Evolutionary conservation across 2,113 vertebrate genomes (phyloP).

Genomic region (Delphinus delphis): DNA sequence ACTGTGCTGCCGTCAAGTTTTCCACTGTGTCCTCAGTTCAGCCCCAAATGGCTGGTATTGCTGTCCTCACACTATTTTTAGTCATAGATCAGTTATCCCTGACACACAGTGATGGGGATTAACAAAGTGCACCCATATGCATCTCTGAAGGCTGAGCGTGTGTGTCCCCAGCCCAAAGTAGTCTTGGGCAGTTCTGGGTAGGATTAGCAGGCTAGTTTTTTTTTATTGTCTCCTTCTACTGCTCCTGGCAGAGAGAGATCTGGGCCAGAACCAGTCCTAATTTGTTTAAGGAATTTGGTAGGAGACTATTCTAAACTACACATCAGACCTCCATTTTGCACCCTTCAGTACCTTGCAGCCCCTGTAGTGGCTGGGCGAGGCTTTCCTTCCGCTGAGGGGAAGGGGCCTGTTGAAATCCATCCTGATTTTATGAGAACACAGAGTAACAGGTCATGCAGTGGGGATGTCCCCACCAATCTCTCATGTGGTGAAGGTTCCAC

Average conservation of each 20-base stretch:
- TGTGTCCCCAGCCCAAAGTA: constrained; percentile 53
- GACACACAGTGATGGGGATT: constrained; percentile 68
- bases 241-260: neutral
- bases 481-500: constrained; percentile 43
- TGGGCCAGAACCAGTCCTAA: neutral
- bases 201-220: constrained; percentile 57
- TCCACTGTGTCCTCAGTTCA: constrained; percentile 74
- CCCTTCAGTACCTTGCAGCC: neutral
- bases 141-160: constrained; percentile 65
- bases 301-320: neutral
- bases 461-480: constrained; percentile 69
- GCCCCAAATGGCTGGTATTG: constrained; percentile 58
- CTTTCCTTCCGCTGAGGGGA: neutral
- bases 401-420: neutral
- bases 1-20: constrained; percentile 71
- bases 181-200: constrained; percentile 46
- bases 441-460: constrained; percentile 62
- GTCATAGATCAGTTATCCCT: constrained; percentile 78
- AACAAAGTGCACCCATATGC: constrained; percentile 72
- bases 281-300: constrained; percentile 21
- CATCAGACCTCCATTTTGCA: neutral
- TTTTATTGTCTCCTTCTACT: constrained; percentile 46
- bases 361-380: neutral
- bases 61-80: constrained; percentile 79
- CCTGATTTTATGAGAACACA: constrained; percentile 59